phyloP scores from a whole-genome alignment of 2,888 invertebrate genomes.

The Rhogogaster chlorosoma region DNA sequence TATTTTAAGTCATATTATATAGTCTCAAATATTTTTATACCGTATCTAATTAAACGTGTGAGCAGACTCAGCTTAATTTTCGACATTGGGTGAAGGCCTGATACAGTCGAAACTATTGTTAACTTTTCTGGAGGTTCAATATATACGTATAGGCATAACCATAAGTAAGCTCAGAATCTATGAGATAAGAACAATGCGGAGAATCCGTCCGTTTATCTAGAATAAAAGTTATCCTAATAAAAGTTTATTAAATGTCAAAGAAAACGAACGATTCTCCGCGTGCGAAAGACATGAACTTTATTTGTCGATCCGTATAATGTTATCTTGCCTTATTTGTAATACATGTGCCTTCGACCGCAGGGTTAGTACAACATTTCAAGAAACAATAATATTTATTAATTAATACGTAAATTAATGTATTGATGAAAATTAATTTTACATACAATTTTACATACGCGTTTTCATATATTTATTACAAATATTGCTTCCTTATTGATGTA shows the following conservation, averaged over 20 bases:
- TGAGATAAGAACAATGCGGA: neutral
- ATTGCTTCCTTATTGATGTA: neutral
- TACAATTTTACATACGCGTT: neutral
- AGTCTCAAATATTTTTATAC: neutral
- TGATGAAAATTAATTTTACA: neutral
- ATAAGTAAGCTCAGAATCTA: neutral
- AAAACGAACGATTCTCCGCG: neutral
- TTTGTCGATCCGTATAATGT: slow-evolving; percentile 16
- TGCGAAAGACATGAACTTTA: neutral
- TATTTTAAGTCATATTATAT: slow-evolving; percentile 6
- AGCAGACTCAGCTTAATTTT: neutral
- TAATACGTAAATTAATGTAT: slow-evolving; percentile 8
- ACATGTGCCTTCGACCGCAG: slow-evolving; percentile 2
- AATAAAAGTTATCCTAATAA: neutral
- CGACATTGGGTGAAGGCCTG: neutral
- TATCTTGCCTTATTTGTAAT: slow-evolving; percentile 45
- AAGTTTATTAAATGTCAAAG: neutral
- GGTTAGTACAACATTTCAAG: slow-evolving; percentile 4
- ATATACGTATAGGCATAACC: neutral
- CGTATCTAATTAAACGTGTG: neutral
- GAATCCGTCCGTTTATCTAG: neutral
- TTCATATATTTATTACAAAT: slow-evolving; percentile 8
- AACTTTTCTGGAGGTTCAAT: slow-evolving; percentile 16
- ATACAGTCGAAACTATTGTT: slow-evolving; percentile 16
- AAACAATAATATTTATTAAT: slow-evolving; percentile 4